phyloP scores from a whole-genome alignment of 2,888 invertebrate species.

The Neoitamus cyanurus region DNA sequence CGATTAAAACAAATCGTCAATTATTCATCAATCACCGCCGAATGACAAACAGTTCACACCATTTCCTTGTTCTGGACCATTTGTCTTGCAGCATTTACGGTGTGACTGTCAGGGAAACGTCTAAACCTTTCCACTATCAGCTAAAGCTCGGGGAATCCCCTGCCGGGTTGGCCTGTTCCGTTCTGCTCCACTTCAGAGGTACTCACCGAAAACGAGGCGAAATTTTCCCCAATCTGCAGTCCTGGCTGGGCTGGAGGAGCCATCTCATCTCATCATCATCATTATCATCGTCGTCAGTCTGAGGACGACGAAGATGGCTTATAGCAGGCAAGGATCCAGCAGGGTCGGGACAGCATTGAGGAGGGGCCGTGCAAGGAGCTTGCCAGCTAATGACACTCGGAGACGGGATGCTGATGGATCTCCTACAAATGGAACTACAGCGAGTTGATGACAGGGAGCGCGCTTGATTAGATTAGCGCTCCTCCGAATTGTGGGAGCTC shows the following conservation, averaged over 20 bases:
- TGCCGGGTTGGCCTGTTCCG: background rate
- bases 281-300: conserved; percentile 41
- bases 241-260: background rate
- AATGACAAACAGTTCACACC: conserved; percentile 59
- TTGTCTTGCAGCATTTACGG: conserved; percentile 51
- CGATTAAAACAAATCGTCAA: conserved; percentile 55
- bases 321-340: background rate
- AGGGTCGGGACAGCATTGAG: background rate
- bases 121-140: conserved; percentile 33
- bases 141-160: background rate
- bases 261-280: conserved; percentile 50
- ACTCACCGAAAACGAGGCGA: background rate
- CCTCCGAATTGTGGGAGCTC: background rate
- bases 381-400: conserved; percentile 46
- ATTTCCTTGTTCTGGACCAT: conserved; percentile 53
- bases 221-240: conserved; percentile 23
- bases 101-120: conserved; percentile 51
- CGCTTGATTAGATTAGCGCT: conserved; percentile 47
- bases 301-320: background rate
- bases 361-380: conserved; percentile 29
- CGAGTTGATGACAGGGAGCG: conserved; percentile 44
- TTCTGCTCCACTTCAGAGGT: background rate
- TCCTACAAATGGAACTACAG: conserved; percentile 49
- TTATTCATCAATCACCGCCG: conserved; percentile 58
- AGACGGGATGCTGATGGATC: conserved; percentile 37